Conservation (phyloP, 2,888 invertebrate species). For the Antitype chi region DNA sequence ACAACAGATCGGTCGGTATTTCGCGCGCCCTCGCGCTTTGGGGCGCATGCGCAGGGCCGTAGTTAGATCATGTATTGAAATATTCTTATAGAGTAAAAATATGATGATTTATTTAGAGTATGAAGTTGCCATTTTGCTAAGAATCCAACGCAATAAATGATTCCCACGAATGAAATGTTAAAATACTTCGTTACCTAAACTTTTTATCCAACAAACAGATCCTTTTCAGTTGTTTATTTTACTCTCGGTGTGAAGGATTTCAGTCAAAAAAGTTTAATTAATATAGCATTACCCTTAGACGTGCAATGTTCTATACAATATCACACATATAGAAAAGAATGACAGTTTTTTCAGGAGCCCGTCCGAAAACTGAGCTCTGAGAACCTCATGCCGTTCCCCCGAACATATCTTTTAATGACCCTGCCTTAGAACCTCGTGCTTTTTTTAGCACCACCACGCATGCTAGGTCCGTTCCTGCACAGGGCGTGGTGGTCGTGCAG, state of each 20-base stretch:
- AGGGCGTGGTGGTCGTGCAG: conserved; percentile 83
- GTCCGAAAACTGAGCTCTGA: background rate
- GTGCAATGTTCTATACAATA: background rate
- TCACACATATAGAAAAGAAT: background rate
- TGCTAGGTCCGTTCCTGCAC: conserved; percentile 76
- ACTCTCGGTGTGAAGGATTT: background rate
- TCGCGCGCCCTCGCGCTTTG: conserved; percentile 78
- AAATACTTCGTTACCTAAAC: background rate
- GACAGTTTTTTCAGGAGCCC: background rate
- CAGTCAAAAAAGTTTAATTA: background rate
- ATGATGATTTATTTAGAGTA: background rate
- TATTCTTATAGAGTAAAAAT: background rate
- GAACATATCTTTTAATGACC: background rate
- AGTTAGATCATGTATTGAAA: conserved; percentile 49
- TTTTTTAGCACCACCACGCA: conserved; percentile 1
- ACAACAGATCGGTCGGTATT: conserved; percentile 80
- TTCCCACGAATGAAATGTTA: background rate
- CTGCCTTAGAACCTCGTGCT: too few relatives aligned
- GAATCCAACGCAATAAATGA: background rate
- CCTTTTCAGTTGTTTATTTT: background rate
- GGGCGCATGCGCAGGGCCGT: conserved; percentile 73
- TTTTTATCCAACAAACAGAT: background rate
- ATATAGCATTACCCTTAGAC: background rate
- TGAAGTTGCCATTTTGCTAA: background rate
- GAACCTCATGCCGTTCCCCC: background rate